phyloP scores from a whole-genome alignment of 2,888 invertebrate species.

The Conops quadrifasciatus region DNA sequence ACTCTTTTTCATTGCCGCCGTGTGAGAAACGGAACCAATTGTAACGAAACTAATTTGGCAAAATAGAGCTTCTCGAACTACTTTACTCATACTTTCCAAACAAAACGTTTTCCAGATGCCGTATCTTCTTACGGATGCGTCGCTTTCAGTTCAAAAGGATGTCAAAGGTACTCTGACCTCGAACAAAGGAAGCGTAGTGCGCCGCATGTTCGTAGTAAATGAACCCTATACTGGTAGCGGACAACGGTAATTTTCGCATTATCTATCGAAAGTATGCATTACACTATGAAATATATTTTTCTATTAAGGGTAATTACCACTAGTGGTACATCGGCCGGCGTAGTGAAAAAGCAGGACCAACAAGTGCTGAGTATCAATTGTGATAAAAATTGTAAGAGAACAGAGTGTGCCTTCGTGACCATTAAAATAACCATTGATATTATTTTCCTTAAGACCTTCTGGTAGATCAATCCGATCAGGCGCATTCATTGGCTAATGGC shows the following conservation, averaged over 20 bases:
- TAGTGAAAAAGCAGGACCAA: constrained; percentile 65
- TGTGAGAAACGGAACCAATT: too few relatives aligned
- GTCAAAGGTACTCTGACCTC: constrained; percentile 61
- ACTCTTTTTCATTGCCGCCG: too few relatives aligned
- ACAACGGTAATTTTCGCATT: constrained; percentile 57
- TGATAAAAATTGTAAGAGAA: constrained; percentile 66
- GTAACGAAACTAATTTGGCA: neutral
- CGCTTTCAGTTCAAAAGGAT: constrained; percentile 65
- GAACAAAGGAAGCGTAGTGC: constrained; percentile 64
- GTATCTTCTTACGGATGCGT: constrained; percentile 65
- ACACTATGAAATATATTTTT: constrained; percentile 14
- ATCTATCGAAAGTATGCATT: constrained; percentile 8
- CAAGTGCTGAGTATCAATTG: constrained; percentile 65
- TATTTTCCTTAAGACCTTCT: constrained; percentile 56
- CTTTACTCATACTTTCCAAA: neutral
- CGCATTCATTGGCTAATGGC: constrained; percentile 62
- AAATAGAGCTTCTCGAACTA: neutral
- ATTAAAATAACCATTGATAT: constrained; percentile 1
- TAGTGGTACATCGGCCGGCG: constrained; percentile 58
- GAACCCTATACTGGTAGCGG: constrained; percentile 63
- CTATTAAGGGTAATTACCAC: constrained; percentile 62
- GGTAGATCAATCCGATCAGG: constrained; percentile 63
- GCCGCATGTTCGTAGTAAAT: constrained; percentile 66
- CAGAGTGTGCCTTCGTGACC: constrained; percentile 2
- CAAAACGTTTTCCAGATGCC: constrained; percentile 61